Evolutionary conservation across 2,797 vertebrate genomes (phyloP), one percentile per base, ranked within the genome.

Genomic region (Phrynocephalus forsythii): DNA sequence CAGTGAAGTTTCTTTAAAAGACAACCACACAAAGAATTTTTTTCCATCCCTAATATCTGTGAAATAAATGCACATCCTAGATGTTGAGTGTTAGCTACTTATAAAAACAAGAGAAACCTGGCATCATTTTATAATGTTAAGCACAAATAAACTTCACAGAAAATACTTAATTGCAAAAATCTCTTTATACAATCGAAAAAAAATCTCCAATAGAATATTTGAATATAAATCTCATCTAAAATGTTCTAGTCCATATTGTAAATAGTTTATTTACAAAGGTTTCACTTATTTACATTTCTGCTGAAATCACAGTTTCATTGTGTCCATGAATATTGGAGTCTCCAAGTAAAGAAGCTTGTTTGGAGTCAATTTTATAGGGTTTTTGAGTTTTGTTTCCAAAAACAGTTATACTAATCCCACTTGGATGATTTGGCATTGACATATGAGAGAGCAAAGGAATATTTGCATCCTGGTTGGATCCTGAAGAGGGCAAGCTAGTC

Each of bases 401-500:
- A 92, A 98, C 92, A 18, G 98, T 94, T 87, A 96, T 91, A 0
- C 95, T 95, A 63, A 97, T 97, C 0, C 97, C 97, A 7, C 96
- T 94, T 0, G 98, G 98, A 94, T 99, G 97, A 87, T 95, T 98
- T 79, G 97, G 96, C 8, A 98, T 96, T 1, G 98, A 96, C 95
- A 99, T 96, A 94, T 99, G 98, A 73, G 99, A 98, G 0, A 99
- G 97, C 95, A 99, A 95, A 18, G 99, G 99, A 0, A 98, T 99
- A 94, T 99, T 99, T 79, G 99, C 99, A 20, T 99, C 99, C 79
- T 99, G 98, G 96, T 98, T 98, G 95, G 99, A 99, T 90, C 99
- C 99, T 0, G 99, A 98, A 87, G 99, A 99, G 0, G 98, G 98
- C 93, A 98, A 93, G 63, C 99, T 99, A 84, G 98, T 98, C 93